Percentiles rank a stretch among this genome's conserved stretches.
Evolutionary conservation across 1,140 invertebrate species (phyloP).

Genomic region (Aphaenogaster rudis): DNA sequence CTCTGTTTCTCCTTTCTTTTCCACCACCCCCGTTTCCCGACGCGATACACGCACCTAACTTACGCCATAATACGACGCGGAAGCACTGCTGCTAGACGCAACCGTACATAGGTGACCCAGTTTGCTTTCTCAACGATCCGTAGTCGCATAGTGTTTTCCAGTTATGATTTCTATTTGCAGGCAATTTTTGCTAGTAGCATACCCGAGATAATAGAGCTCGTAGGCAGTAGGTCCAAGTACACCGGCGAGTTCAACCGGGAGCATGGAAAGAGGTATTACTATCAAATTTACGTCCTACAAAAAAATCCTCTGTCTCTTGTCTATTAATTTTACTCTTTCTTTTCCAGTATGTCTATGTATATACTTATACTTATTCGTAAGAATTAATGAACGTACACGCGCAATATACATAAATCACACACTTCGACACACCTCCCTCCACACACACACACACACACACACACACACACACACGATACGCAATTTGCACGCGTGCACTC

Average conservation of each 20-base stretch:
- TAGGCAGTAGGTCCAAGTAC: conserved; percentile 99
- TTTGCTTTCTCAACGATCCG: conserved; percentile 72
- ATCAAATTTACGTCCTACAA: conserved; percentile 77
- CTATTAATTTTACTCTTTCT: conserved; percentile 69
- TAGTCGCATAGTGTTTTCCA: conserved; percentile 82
- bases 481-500: conserved; percentile 24
- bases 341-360: conserved; percentile 68
- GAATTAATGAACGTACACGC: conserved; percentile 52
- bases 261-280: conserved; percentile 97
- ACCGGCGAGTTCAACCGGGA: conserved; percentile 98
- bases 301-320: conserved; percentile 64
- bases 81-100: conserved; percentile 67
- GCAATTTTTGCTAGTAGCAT: conserved; percentile 99
- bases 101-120: conserved; percentile 77
- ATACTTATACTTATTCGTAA: conserved; percentile 62
- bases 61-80: conserved; percentile 41
- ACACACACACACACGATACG: conserved; percentile 13
- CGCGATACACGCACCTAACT: conserved; percentile 49
- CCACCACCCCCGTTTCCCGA: conserved; percentile 2
- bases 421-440: background rate
- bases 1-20: background rate
- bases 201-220: conserved; percentile 99
- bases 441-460: conserved; percentile 28
- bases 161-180: conserved; percentile 90
- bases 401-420: conserved; percentile 25